Evolutionary conservation across 2,888 invertebrate species (phyloP).

Genomic region (Amiota mariae): DNA sequence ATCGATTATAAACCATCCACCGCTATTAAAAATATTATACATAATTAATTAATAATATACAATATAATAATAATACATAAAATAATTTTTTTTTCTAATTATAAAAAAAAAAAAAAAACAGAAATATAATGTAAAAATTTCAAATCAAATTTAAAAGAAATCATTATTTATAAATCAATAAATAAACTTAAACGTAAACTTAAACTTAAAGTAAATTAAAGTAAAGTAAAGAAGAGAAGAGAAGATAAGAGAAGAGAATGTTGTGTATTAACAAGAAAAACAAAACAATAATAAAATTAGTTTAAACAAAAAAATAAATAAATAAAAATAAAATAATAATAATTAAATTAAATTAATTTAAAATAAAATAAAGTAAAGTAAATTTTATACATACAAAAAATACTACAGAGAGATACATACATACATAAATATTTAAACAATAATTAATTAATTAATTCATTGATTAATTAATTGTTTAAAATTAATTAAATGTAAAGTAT

Average conservation of each 20-base stretch:
- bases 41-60: too few relatives aligned
- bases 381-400: neutral
- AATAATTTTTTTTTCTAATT: too few relatives aligned
- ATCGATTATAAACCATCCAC: slow-evolving; percentile 65
- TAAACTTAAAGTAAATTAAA: too few relatives aligned
- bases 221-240: too few relatives aligned
- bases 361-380: neutral
- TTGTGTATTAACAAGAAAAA: slow-evolving; percentile 13
- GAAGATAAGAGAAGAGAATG: too few relatives aligned
- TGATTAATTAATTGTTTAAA: too few relatives aligned
- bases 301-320: neutral
- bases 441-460: too few relatives aligned
- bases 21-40: slow-evolving; percentile 63
- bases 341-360: neutral
- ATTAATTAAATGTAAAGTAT: slow-evolving; percentile 58
- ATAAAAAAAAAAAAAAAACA: too few relatives aligned
- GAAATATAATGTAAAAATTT: neutral
- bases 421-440: too few relatives aligned
- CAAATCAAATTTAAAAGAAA: neutral
- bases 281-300: slow-evolving; percentile 22
- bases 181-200: neutral
- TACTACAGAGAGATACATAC: too few relatives aligned
- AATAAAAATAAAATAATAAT: slow-evolving; percentile 4
- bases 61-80: too few relatives aligned
- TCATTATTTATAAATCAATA: neutral